Evolutionary conservation across 1,140 invertebrate genomes (phyloP).

Genomic region (Ceratosolen fusciceps): DNA sequence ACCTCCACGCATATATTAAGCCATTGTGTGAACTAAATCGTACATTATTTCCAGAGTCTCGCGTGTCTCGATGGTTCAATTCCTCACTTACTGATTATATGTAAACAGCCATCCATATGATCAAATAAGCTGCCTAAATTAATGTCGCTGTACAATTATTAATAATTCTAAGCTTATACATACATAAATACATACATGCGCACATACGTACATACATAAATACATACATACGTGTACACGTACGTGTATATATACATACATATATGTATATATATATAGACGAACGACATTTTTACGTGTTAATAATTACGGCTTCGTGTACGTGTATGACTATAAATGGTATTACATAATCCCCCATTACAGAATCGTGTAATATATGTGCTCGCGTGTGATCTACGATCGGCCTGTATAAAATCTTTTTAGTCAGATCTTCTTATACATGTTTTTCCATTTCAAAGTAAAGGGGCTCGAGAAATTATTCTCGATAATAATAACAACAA

Average conservation of each 20-base stretch:
- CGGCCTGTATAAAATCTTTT: conserved; percentile 13
- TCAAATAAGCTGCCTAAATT: background rate
- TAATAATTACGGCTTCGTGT: background rate
- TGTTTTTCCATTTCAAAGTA: background rate
- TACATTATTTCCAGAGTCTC: background rate
- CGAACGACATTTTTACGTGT: background rate
- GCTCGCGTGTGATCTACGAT: background rate
- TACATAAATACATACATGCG: no score
- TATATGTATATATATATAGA: background rate
- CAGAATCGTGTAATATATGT: background rate
- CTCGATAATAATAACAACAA: no score
- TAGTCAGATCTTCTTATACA: background rate
- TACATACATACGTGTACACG: no score
- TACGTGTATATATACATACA: no score
- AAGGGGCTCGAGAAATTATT: conserved; percentile 32
- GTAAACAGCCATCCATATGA: background rate
- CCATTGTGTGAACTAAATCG: background rate
- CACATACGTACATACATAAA: no score
- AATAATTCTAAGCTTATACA: no score
- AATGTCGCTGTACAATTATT: background rate
- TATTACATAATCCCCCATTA: background rate
- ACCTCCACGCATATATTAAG: background rate
- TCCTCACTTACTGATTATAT: background rate
- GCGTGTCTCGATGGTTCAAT: background rate
- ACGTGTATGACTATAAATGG: background rate